phyloP scores from a whole-genome alignment of 2,888 invertebrate genomes.

The Synergus gifuensis region DNA sequence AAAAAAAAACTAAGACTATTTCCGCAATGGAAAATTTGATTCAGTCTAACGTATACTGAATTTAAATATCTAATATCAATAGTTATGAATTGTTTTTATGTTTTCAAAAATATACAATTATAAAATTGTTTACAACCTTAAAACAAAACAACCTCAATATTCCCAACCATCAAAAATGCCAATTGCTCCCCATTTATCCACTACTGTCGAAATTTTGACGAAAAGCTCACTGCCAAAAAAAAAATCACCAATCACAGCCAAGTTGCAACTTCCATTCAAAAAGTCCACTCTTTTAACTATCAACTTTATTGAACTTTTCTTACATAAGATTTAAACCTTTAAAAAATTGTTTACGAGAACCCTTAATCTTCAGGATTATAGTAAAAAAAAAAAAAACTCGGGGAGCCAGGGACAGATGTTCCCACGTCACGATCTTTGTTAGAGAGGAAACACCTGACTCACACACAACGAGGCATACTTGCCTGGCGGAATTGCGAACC shows the following conservation, averaged over 20 bases:
- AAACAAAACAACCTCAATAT: not conserved
- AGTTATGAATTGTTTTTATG: too few relatives aligned
- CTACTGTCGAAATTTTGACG: not conserved
- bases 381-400: constrained; percentile 18
- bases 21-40: not conserved
- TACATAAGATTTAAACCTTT: not conserved
- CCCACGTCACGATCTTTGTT: constrained; percentile 31
- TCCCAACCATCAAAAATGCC: not conserved
- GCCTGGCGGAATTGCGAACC: not conserved
- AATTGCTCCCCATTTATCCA: not conserved
- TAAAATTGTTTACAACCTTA: too few relatives aligned
- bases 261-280: not conserved
- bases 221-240: not conserved
- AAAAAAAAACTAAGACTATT: not conserved
- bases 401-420: constrained; percentile 11
- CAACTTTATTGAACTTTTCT: not conserved
- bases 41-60: not conserved
- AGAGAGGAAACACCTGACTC: constrained; percentile 30
- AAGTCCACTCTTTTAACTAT: not conserved
- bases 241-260: not conserved
- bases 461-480: constrained; percentile 4
- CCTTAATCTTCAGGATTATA: not conserved
- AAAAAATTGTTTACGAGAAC: not conserved
- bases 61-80: not conserved
- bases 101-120: too few relatives aligned